These are phyloP conservation scores for Antheraea assamensis DNA, from an alignment of 2,888 invertebrate species.

Conservation along the genomic window DNA sequence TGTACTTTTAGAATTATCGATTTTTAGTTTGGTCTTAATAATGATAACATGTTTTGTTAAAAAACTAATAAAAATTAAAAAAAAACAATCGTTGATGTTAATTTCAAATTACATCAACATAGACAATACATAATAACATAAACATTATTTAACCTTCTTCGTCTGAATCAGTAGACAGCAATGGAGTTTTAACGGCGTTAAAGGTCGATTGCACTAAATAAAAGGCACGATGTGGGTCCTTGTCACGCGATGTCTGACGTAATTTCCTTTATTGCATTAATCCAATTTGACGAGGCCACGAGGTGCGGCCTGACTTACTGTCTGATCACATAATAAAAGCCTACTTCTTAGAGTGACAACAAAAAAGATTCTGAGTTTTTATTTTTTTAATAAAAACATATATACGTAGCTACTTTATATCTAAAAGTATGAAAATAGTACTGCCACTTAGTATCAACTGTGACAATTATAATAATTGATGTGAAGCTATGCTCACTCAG, in stretches of 20 bases:
- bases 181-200: not conserved
- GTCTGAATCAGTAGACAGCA: not conserved
- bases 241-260: constrained; percentile 10
- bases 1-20: too few relatives aligned
- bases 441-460: too few relatives aligned
- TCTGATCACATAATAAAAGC: not conserved
- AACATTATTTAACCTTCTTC: not conserved
- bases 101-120: not conserved
- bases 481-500: too few relatives aligned
- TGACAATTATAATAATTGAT: too few relatives aligned
- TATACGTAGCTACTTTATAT: too few relatives aligned
- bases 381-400: not conserved
- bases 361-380: not conserved
- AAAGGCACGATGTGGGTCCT: not conserved
- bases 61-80: not conserved
- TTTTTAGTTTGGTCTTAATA: too few relatives aligned
- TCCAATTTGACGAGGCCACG: not conserved
- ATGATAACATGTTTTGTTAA: too few relatives aligned
- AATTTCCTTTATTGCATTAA: constrained; percentile 5
- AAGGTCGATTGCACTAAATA: constrained; percentile 6
- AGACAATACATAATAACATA: too few relatives aligned
- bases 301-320: constrained; percentile 3
- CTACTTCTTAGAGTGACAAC: not conserved
- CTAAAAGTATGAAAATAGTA: too few relatives aligned
- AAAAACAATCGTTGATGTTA: not conserved